Evolutionary conservation across 2,797 vertebrate species (phyloP), one percentile per base, ranked within the genome.

Genomic region (Scolopax rusticola): DNA sequence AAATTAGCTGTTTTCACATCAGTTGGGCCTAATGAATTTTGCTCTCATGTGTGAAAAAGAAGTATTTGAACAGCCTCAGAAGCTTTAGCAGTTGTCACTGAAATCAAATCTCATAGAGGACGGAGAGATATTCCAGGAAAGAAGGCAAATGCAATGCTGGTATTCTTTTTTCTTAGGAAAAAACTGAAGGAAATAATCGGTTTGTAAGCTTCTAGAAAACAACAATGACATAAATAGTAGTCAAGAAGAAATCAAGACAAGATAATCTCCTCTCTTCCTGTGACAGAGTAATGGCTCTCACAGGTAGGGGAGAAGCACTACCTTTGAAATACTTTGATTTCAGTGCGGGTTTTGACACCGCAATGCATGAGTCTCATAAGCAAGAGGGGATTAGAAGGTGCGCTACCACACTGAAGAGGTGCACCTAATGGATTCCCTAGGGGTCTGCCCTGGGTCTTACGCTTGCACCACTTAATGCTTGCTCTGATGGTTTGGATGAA

Each of bases 191-290:
- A 41, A 76, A 76, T 83, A 73, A 67, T 70, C 8, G 1, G 43
- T 36, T 7, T 78, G 32, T 36, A 78, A 84, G 9, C 21, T 21
- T 18, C 45, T 51, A 57, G 65, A 95, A 96, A 91, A 73, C 54
- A 61, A 17, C 11, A 68, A 28, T 27, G 9, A 68, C 33, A 69
- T 28, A 84, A 86, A 50, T 32, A 86, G 13, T 47, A 90, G 45
- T 40, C 73, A 93, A 61, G 41, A 86, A 56, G 32, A 88, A 94
- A 77, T 15, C 27, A 61, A 80, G 67, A 54, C 36, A 80, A 91
- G 63, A 30, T 77, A 74, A 89, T 71, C 20, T 70, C 24, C 13
- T 54, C 57, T 78, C 43, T 56, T 68, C 21, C 69, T 57, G 9
- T 61, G 61, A 57, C 50, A 23, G 10, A 57, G 23, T 32, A 80